phyloP scores from a whole-genome alignment of 2,888 invertebrate species.

The Torymus aiolomorphi region DNA sequence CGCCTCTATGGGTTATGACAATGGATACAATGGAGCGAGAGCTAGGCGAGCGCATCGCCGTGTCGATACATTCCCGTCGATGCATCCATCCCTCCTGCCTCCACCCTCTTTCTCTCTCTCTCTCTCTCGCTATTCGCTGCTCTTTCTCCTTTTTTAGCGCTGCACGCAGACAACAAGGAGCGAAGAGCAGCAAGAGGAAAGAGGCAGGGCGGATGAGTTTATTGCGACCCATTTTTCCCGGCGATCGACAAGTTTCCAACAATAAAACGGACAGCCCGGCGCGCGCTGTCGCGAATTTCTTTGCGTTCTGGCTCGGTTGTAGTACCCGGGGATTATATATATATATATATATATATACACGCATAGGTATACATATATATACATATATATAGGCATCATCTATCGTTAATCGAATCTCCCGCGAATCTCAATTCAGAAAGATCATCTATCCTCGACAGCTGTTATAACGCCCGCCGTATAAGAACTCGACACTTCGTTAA shows the following conservation, averaged over 20 bases:
- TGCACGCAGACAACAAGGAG: conserved; percentile 2
- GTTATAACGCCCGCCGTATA: neutral
- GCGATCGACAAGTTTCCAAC: conserved; percentile 47
- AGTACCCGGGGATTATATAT: neutral
- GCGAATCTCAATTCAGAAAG: conserved; percentile 38
- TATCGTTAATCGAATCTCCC: conserved; percentile 32
- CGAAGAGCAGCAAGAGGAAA: neutral
- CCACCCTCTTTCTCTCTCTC: neutral
- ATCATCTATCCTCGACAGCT: conserved; percentile 11
- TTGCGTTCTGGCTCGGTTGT: conserved; percentile 2
- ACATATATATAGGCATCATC: neutral
- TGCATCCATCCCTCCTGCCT: conserved; percentile 13
- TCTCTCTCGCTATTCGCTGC: neutral
- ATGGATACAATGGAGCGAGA: conserved; percentile 59
- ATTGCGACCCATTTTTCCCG: conserved; percentile 50
- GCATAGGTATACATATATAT: neutral
- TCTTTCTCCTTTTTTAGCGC: too few species aligned
- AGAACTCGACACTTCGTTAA: neutral
- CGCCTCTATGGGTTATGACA: conserved; percentile 60
- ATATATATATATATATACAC: neutral
- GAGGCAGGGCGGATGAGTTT: conserved; percentile 34
- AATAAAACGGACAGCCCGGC: conserved; percentile 40
- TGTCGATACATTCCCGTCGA: conserved; percentile 50
- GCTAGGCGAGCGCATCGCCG: conserved; percentile 11
- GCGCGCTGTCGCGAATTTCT: conserved; percentile 43